Base-by-base conservation (phyloP, 1,140 invertebrate species). In the Eubasilissa regina region DNA sequence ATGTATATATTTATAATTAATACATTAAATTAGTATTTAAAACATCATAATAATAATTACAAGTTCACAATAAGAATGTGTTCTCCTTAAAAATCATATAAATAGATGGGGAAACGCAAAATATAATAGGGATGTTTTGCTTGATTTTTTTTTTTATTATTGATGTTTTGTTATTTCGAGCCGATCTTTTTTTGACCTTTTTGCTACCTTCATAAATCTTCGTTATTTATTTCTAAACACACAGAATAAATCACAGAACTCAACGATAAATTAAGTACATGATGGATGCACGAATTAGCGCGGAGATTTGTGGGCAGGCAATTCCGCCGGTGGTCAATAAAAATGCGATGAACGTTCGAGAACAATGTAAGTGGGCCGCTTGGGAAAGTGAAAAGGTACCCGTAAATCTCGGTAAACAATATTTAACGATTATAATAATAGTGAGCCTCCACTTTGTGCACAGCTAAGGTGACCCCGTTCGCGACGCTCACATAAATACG, bases 391-490 rank as follows among this genome's bases (percentile, higher is more conserved):
- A 64, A 64, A n/a, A 51, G 48, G 11, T 21, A 8, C 17, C 55
- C 55, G 55, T 21, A 19, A 19, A 58, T 58, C 17, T 43, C 60
- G 25, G 60, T 0, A 13, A 64, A 64, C 60, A 64, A 64, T 64
- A 64, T 64, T 64, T 64, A 35, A 25, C 13, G 60, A 13, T 64
- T 64, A 64, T 64, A 12, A 62, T 62, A 64, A 64, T 64, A 64
- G 19, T 13, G 60, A 10, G 35, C 11, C 60, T 25, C n/a, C 8
- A 43, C 35, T 64, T 64, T 64, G 35, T 25, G 60, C 60, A 25
- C n/a, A 3, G 60, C 35, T 21, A 35, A 13, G 35, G 10, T 43
- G 35, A 43, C 60, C 60, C 17, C 55, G 55, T 25, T 64, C 19
- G 19, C 35, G 60, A 35, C 25, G 60, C 35, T 10, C 11, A 19